phyloP scores from a whole-genome alignment of 2,113 vertebrate genomes.

The Oxyura jamaicensis region DNA sequence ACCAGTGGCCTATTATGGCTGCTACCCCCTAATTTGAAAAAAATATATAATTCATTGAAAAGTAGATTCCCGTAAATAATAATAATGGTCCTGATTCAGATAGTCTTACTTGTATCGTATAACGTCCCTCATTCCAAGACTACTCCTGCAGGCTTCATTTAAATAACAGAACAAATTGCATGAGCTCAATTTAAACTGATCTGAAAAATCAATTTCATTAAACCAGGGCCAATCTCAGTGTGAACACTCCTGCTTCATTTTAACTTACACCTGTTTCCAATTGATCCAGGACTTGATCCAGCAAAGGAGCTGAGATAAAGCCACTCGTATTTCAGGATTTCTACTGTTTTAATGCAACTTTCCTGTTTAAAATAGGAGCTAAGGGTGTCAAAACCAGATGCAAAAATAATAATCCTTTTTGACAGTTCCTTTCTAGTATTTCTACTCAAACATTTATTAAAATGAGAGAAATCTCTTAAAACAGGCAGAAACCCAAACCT shows the following conservation, averaged over 20 bases:
- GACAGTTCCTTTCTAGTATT: conserved; percentile 29
- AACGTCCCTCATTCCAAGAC: conserved; percentile 40
- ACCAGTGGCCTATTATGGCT: conserved; percentile 71
- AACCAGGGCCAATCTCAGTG: conserved; percentile 52
- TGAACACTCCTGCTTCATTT: conserved; percentile 65
- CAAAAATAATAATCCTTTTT: conserved; percentile 27
- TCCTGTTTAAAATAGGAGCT: not conserved
- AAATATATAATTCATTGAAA: conserved; percentile 65
- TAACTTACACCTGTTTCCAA: conserved; percentile 58
- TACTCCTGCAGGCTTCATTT: conserved; percentile 52
- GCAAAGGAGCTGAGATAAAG: not conserved
- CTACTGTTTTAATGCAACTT: conserved; percentile 6
- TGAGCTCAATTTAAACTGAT: conserved; percentile 56
- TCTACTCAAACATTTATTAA: conserved; percentile 57
- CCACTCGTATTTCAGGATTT: conserved; percentile 4
- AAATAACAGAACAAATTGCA: conserved; percentile 63
- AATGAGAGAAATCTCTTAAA: conserved; percentile 40
- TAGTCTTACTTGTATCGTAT: conserved; percentile 17
- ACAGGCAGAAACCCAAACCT: not conserved
- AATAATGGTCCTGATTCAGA: conserved; percentile 66
- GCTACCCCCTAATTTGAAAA: conserved; percentile 74
- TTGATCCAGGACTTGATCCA: conserved; percentile 46
- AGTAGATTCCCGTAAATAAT: conserved; percentile 75
- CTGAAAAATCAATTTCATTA: conserved; percentile 68
- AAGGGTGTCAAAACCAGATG: not conserved